Evolutionary conservation across 1,140 invertebrate genomes (phyloP).

Genomic region (Papilio polytes): DNA sequence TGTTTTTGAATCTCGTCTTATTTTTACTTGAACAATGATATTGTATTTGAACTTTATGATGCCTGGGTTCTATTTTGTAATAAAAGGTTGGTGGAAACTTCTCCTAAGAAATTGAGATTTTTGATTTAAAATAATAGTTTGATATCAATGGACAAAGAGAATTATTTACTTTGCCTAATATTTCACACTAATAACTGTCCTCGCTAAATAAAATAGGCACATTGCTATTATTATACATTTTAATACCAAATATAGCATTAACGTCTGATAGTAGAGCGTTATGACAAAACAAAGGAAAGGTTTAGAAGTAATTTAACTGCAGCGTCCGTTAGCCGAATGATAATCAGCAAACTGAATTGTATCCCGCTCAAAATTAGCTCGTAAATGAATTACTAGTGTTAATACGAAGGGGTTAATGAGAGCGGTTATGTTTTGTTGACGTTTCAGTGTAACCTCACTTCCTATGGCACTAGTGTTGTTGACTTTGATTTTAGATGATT

Average conservation of each 20-base stretch:
- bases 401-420: slow-evolving; percentile 21
- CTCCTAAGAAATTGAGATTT: too few relatives aligned
- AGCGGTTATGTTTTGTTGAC: slow-evolving; percentile 23
- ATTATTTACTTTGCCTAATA: too few relatives aligned
- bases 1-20: neutral
- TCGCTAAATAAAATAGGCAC: too few relatives aligned
- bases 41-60: neutral
- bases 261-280: neutral
- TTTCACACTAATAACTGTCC: too few relatives aligned
- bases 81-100: neutral
- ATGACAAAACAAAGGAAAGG: neutral
- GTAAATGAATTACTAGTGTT: slow-evolving; percentile 26
- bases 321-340: neutral
- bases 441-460: slow-evolving; percentile 18
- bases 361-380: slow-evolving; percentile 18
- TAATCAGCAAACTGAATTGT: slow-evolving; percentile 24
- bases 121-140: too few relatives aligned
- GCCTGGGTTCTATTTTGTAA: neutral
- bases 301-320: neutral
- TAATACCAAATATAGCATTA: neutral
- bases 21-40: neutral
- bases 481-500: neutral
- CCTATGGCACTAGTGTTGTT: neutral
- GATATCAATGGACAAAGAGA: too few relatives aligned
- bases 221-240: neutral